Evolutionary conservation across 2,888 invertebrate species (phyloP).

Genomic region (Caenorhabditis wallacei): DNA sequence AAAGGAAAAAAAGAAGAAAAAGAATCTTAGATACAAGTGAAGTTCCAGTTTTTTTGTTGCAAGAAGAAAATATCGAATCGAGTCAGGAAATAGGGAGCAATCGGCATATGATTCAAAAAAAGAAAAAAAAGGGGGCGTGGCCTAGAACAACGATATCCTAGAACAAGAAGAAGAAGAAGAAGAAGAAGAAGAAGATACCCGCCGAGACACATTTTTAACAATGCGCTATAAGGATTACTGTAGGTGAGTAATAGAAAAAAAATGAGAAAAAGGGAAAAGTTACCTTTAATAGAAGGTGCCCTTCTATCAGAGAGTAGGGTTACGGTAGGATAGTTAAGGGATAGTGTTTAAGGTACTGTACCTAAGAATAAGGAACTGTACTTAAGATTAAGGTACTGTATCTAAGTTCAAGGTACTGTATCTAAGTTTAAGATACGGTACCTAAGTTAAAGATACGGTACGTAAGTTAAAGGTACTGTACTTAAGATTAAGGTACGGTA

Average conservation of each 20-base stretch:
- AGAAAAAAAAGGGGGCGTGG: background rate
- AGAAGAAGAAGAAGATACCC: constrained; percentile 25
- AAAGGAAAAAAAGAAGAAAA: background rate
- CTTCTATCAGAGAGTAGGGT: no score
- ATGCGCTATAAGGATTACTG: background rate
- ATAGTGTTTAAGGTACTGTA: background rate
- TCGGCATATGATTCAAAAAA: background rate
- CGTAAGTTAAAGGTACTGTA: background rate
- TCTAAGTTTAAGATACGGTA: background rate
- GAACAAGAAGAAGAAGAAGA: no score
- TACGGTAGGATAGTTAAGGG: no score
- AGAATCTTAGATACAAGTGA: background rate
- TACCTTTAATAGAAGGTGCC: no score
- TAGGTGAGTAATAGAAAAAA: no score
- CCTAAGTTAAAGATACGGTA: background rate
- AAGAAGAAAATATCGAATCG: background rate
- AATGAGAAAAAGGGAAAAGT: no score
- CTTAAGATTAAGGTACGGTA: no score
- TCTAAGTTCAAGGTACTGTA: background rate
- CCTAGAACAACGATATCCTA: background rate
- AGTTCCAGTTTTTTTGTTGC: background rate
- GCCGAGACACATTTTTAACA: constrained; percentile 56
- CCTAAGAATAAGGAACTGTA: background rate
- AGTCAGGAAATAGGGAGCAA: background rate
- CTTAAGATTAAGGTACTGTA: no score